Conservation (phyloP, 2,888 invertebrate species). For the Lycaena phlaeas region DNA sequence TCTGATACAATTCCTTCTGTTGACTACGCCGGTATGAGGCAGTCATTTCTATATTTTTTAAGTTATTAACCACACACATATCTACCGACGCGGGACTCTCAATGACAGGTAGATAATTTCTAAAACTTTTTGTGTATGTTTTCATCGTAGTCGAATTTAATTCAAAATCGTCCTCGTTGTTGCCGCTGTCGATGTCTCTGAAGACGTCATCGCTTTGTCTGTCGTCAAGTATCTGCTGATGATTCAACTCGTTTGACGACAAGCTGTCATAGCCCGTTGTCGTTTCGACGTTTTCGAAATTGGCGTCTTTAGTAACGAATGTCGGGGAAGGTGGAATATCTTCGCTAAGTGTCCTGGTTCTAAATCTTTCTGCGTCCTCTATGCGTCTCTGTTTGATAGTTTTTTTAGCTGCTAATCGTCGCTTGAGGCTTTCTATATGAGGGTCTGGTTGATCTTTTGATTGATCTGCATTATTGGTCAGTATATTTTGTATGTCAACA, state of each 20-base stretch:
- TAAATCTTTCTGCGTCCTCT: conserved; percentile 81
- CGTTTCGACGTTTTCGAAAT: conserved; percentile 59
- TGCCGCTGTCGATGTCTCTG: conserved; percentile 74
- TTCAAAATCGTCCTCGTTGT: conserved; percentile 82
- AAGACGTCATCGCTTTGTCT: conserved; percentile 40
- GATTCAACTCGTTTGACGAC: conserved; percentile 55
- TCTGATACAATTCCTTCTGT: conserved; percentile 30
- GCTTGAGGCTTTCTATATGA: conserved; percentile 51
- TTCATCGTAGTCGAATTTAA: conserved; percentile 72
- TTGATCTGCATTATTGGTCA: conserved; percentile 28
- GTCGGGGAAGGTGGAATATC: conserved; percentile 66
- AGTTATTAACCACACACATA: conserved; percentile 58
- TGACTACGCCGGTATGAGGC: conserved; percentile 42
- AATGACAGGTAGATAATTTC: conserved; percentile 60
- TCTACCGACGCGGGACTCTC: conserved; percentile 60
- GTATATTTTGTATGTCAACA: conserved; percentile 46
- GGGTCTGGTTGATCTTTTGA: conserved; percentile 35
- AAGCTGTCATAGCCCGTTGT: conserved; percentile 64
- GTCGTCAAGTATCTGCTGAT: conserved; percentile 46
- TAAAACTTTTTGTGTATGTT: conserved; percentile 72
- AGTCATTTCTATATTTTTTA: conserved; percentile 61
- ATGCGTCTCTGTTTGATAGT: conserved; percentile 72
- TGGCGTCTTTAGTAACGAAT: conserved; percentile 55
- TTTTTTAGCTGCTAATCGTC: conserved; percentile 54
- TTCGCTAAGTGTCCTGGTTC: conserved; percentile 79